Conservation (phyloP, 2,888 invertebrate species). For the Monochamus alternatus region DNA sequence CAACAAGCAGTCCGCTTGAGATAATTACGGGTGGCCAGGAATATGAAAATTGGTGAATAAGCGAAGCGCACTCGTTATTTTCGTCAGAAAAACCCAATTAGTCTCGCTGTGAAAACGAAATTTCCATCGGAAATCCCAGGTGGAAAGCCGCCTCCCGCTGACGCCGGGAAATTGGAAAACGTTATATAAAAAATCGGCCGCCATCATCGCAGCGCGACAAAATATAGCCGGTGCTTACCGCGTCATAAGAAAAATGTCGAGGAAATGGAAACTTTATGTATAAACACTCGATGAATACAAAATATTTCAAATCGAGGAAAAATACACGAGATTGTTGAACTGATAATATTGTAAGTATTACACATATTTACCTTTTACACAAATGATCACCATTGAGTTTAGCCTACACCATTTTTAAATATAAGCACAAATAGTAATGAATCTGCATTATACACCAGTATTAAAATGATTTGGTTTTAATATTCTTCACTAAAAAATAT, state of each 20-base stretch:
- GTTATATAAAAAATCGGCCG: not conserved
- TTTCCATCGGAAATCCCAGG: conserved; percentile 1
- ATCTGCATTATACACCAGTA: no score
- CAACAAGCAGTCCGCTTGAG: no score
- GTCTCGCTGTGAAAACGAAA: not conserved
- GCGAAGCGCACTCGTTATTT: not conserved
- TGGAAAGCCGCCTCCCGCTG: not conserved
- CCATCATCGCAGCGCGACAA: not conserved
- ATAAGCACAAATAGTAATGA: no score
- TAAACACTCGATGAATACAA: no score
- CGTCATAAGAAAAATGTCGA: not conserved
- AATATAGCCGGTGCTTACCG: not conserved
- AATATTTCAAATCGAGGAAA: no score
- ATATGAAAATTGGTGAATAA: not conserved
- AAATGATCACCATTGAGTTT: no score
- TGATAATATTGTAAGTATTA: no score
- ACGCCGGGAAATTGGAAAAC: not conserved
- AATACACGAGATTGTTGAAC: no score
- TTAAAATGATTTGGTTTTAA: no score
- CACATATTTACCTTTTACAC: no score
- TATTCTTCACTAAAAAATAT: no score
- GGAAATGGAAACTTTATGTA: not conserved
- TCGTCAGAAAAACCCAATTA: not conserved
- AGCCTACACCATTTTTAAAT: no score
- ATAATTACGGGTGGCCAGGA: not conserved